Evolutionary conservation across 1,140 invertebrate species (phyloP).

Genomic region (Oppia nitens): DNA sequence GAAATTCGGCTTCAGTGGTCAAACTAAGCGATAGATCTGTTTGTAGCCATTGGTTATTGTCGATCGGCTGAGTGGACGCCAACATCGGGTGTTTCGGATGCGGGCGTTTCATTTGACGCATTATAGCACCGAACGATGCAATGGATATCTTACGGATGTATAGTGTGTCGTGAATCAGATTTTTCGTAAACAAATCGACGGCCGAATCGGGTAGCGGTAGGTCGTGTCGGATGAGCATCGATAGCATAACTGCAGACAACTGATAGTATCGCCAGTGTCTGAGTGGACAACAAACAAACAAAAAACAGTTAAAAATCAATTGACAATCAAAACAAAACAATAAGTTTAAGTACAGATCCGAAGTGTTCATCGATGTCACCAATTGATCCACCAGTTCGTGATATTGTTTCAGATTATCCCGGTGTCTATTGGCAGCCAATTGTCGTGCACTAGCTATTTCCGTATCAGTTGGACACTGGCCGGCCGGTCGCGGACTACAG

Average conservation of each 20-base stretch:
- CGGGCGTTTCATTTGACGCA: slow-evolving; percentile 56
- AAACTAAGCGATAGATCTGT: slow-evolving; percentile 44
- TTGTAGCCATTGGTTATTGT: slow-evolving; percentile 57
- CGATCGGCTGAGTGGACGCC: slow-evolving; percentile 24
- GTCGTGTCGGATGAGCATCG: slow-evolving; percentile 49
- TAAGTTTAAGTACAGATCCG: slow-evolving; percentile 38
- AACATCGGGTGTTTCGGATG: slow-evolving; percentile 40
- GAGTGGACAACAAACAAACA: neutral
- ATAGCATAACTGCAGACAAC: slow-evolving; percentile 52
- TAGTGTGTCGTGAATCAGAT: slow-evolving; percentile 56
- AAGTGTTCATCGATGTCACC: slow-evolving; percentile 41
- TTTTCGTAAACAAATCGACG: slow-evolving; percentile 45
- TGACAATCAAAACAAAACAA: slow-evolving; percentile 12
- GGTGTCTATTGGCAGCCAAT: slow-evolving; percentile 24
- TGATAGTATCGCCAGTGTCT: slow-evolving; percentile 63
- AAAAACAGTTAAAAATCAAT: neutral
- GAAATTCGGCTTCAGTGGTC: slow-evolving; percentile 35
- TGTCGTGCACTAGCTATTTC: neutral
- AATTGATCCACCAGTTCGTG: slow-evolving; percentile 41
- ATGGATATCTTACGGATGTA: slow-evolving; percentile 51
- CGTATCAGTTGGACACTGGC: neutral
- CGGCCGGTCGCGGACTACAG: neutral
- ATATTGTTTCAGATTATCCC: slow-evolving; percentile 39
- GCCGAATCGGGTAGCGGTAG: slow-evolving; percentile 41
- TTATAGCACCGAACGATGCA: slow-evolving; percentile 29